Conservation (phyloP, 2,888 invertebrate genomes). For the Aromia moschata region DNA sequence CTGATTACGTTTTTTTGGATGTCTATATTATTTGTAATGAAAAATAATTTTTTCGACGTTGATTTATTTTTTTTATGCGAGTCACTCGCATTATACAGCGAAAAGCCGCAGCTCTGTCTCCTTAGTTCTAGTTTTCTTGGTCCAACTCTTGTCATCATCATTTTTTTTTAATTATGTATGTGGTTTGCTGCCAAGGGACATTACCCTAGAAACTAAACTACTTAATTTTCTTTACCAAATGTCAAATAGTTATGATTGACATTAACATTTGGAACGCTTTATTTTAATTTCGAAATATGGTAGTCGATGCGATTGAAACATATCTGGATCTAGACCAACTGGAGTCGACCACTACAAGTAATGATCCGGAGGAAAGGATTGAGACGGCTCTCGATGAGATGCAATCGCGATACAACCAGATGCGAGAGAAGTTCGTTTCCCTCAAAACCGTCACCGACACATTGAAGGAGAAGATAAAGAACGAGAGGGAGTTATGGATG, state of each 20-base stretch:
- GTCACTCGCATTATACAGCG: no score
- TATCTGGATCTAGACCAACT: conserved; percentile 9
- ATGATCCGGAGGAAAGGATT: conserved; percentile 27
- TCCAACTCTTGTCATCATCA: no score
- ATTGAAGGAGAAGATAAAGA: conserved; percentile 33
- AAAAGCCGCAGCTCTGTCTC: no score
- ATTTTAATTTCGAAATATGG: neutral
- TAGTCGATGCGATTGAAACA: conserved; percentile 7
- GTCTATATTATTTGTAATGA: no score
- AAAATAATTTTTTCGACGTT: no score
- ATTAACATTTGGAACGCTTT: neutral
- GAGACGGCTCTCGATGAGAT: conserved; percentile 19
- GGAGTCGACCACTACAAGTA: neutral
- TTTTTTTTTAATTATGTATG: no score
- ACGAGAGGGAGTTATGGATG: conserved; percentile 38
- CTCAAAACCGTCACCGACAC: conserved; percentile 35
- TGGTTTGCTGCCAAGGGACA: no score
- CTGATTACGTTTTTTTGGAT: no score
- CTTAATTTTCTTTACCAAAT: neutral
- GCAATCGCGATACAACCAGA: conserved; percentile 27
- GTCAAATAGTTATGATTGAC: no score
- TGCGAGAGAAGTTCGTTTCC: conserved; percentile 36
- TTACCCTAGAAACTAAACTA: no score
- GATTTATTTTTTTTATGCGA: no score
- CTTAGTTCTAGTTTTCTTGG: no score